phyloP scores from a whole-genome alignment of 2,113 vertebrate species.

The Nipponia nippon region DNA sequence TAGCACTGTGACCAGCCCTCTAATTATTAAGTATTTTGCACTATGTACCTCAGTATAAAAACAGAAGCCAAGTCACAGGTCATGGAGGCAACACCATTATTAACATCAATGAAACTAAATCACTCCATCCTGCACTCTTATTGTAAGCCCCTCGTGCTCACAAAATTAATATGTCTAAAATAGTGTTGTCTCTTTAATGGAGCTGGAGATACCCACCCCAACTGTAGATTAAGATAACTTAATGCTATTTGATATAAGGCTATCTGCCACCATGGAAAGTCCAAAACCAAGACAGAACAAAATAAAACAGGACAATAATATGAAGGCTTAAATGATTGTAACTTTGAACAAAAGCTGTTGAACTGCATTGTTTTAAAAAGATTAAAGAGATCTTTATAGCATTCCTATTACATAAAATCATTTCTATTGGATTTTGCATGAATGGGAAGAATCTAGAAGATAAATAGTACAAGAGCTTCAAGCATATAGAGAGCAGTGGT shows the following conservation, averaged over 20 bases:
- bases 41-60: slow-evolving; percentile 42
- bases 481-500: not conserved
- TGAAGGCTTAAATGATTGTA: not conserved
- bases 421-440: not conserved
- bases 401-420: not conserved
- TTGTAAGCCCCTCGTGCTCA: not conserved
- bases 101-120: slow-evolving; percentile 57
- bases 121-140: not conserved
- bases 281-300: not conserved
- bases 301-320: not conserved
- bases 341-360: not conserved
- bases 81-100: slow-evolving; percentile 25
- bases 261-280: not conserved
- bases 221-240: not conserved
- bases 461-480: not conserved
- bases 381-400: not conserved
- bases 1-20: slow-evolving; percentile 23
- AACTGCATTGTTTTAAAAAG: not conserved
- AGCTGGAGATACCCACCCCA: not conserved
- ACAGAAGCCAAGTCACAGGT: slow-evolving; percentile 51
- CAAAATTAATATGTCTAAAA: not conserved
- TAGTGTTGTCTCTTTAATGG: not conserved
- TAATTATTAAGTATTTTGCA: slow-evolving; percentile 60
- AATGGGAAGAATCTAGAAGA: not conserved
- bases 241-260: not conserved